phyloP scores from a whole-genome alignment of 2,113 vertebrate genomes.

The Echinops telfairi region DNA sequence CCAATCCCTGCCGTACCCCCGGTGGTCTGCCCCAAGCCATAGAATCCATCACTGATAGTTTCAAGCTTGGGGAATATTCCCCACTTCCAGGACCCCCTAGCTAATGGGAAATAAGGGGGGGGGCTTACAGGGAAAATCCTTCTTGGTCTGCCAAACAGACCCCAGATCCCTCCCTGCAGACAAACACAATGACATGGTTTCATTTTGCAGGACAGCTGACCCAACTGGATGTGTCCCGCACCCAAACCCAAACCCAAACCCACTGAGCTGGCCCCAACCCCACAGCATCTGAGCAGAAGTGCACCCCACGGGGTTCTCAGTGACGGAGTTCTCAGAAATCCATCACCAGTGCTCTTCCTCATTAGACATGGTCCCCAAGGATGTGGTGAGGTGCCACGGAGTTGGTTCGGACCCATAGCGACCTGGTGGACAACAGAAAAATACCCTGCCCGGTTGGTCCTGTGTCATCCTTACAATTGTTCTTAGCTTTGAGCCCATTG shows the following conservation, averaged over 20 bases:
- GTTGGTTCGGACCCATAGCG: background rate
- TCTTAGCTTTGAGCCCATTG: too few relatives aligned
- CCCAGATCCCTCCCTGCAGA: background rate
- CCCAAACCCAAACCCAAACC: background rate
- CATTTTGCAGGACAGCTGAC: background rate
- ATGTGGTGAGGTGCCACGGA: background rate
- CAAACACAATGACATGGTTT: background rate
- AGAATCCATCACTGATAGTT: background rate
- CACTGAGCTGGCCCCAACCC: too few relatives aligned
- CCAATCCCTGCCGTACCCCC: background rate
- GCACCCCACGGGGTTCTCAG: too few relatives aligned
- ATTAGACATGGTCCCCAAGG: too few relatives aligned
- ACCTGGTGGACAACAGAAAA: background rate
- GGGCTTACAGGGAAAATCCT: background rate
- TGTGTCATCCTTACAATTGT: too few relatives aligned
- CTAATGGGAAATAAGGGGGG: fast-evolving
- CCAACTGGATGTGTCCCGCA: fast-evolving
- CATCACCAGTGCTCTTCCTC: too few relatives aligned
- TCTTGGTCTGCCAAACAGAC: background rate
- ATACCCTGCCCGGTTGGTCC: background rate
- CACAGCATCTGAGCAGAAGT: too few relatives aligned
- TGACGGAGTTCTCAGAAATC: too few relatives aligned
- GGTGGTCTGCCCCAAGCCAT: too few relatives aligned
- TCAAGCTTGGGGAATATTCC: background rate
- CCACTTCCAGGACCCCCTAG: fast-evolving